These are phyloP conservation scores for Cantharis nigra DNA, from an alignment of 2,888 invertebrate species.

Conservation along the genomic window DNA sequence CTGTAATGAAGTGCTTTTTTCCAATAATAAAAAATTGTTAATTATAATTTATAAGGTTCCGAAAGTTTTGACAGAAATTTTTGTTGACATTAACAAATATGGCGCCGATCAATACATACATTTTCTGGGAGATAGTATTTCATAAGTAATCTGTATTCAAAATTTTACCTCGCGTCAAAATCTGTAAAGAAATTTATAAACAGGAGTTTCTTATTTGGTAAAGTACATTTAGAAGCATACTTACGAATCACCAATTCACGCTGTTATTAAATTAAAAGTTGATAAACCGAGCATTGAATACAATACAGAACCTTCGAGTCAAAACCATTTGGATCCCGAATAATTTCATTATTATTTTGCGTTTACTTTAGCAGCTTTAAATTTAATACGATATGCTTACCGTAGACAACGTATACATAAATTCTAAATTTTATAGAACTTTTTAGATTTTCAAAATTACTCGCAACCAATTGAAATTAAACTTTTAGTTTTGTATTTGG, in stretches of 20 bases:
- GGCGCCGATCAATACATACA: too few species aligned
- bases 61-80: too few species aligned
- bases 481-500: background rate
- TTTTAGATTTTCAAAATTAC: background rate
- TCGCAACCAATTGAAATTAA: background rate
- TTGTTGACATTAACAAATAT: too few species aligned
- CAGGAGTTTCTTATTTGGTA: background rate
- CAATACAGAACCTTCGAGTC: background rate
- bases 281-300: background rate
- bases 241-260: background rate
- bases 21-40: too few species aligned
- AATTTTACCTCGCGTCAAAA: too few species aligned
- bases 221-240: background rate
- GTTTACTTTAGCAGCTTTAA: background rate
- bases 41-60: too few species aligned
- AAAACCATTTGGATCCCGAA: background rate
- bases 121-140: too few species aligned
- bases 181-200: too few species aligned
- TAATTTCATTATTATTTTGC: background rate
- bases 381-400: background rate
- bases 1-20: too few species aligned
- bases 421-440: background rate
- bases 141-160: too few species aligned
- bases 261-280: background rate
- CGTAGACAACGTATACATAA: background rate